Evolutionary conservation across 2,797 vertebrate species (phyloP), one percentile per base, ranked within the genome.

Genomic region (Sebastes matsubarae): DNA sequence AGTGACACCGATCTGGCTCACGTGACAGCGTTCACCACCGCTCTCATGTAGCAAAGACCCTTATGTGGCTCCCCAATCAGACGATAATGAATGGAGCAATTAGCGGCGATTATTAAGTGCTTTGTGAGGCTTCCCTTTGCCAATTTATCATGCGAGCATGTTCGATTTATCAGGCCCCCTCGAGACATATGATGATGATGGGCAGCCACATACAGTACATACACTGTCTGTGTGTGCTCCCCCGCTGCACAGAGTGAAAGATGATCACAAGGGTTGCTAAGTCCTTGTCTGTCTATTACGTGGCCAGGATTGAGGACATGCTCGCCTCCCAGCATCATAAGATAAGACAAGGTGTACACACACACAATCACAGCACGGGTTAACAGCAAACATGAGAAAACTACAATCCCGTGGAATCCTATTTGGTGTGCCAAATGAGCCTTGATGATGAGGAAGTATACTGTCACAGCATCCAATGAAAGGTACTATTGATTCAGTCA

Each of bases 51-150:
- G 67, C 61, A 72, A 79, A 84, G 80, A 86, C 75, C 57, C 72
- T 81, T 63, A 77, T 79, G 68, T 30, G 36, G 29, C 79, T 80
- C 79, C 75, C 79, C 79, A 91, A 89, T 94, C 88, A 88, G 81
- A 71, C 24, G 38, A 79, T 94, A 93, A 94, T 92, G 79, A 94
- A 93, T 93, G 38, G 82, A 86, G 88, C 84, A 94, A 94, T 94
- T 93, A 94, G 77, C 68, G 24, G 74, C 81, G 83, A 94, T 95
- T 93, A 93, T 93, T 81, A 92, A 86, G 84, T 79, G 81, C 84
- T 93, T 87, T 89, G 89, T 83, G 77, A 72, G 68, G 82, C 86
- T 65, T 83, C 76, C 42, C 76, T 92, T 85, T 77, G 72, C 78
- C 87, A 85, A 90, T 93, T 90, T 83, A 93, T 94, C 87, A 90